Evolutionary conservation across 2,888 invertebrate species (phyloP), one percentile per base, ranked within the genome.

Genomic region (Troilus luridus): DNA sequence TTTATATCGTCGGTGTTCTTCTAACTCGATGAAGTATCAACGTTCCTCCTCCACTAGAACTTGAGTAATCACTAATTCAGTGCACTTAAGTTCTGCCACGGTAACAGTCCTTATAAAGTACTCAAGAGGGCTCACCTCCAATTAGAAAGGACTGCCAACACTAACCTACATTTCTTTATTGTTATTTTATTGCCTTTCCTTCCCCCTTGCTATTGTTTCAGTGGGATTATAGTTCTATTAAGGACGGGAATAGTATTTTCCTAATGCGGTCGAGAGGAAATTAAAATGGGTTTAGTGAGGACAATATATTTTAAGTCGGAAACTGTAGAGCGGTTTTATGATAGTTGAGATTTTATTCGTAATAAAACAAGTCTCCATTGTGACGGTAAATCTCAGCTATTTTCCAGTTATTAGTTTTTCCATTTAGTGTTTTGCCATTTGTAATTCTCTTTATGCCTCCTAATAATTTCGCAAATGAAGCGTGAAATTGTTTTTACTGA

Each of bases 371-470:
- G 56, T 5, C n/a, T 85, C 41, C 85, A 85, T 85, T 56, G n/a
- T n/a, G 85, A 58, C 85, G n/a, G 85, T 85, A 85, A 85, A 85
- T 85, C 85, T 56, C n/a, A 58, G 85, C 85, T 85, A 85, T 85
- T 85, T 85, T 58, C 85, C n/a, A 85, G 54, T 85, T 85, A 85
- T 85, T 77, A 56, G 85, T 85, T 85, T 85, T n/a, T 14, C n/a
- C 21, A 19, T 85, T 77, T 85, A 56, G 56, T 58, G 72, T 8
- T 77, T 77, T 7, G 14, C 27, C 72, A 17, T 41, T 41, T 27
- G 14, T 41, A 17, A 77, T 77, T 77, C 41, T 27, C 72, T 77
- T 77, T 77, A 77, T 77, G 19, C 14, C 72, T 19, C 72, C 8
- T 41, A 14, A 77, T 41, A 77, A 41, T 77, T 77, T 77, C 8